Base-by-base conservation (phyloP, 2,113 vertebrate species). In the Heloderma charlesbogerti region DNA sequence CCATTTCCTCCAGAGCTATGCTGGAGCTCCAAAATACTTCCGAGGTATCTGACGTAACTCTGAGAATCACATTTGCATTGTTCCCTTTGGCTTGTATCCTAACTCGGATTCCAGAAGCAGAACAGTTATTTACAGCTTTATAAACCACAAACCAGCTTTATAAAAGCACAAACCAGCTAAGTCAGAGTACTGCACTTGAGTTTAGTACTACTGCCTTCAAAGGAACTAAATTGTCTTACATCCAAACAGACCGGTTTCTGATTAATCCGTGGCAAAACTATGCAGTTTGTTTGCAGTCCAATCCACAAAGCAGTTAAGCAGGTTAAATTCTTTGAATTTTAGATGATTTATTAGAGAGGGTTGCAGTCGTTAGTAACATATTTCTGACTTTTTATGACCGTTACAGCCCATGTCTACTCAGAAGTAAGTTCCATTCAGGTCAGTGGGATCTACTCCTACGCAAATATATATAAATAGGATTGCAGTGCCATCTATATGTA, bases 61-160 rank as follows among this genome's bases (percentile, higher is more conserved):
- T 87, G 57, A 45, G 92, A 93, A 57, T 43, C 34, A n/a, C 48
- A 88, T 31, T 84, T 69, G 34, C 48, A 69, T 40, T 89, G 37
- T 45, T 29, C 22, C 34, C 40, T 86, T 79, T 81, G 54, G 75
- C 20, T 1, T 60, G 16, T 63, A 3, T 54, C 82, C 43, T 84
- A 83, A 80, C 57, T 80, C 31, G 4, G 54, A 45, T 92, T 84
- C 88, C 84, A 90, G 88, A 51, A 90, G 66, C 9, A 43, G 0
- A 0, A 60, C 43, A 83, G 79, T 34, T 89, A 85, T 80, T 63
- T 90, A 54, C 7, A 57, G 63, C 75, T n/a, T 79, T 37, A 34
- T 86, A 27, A n/a, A n/a, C n/a, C 74, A 86, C 63, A 86, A 69
- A 31, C 63, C 75, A 54, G 75, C 25, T 71, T n/a, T n/a, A n/a